Conservation (phyloP, 2,888 invertebrate genomes). For the Lasioglossum malachurum region DNA sequence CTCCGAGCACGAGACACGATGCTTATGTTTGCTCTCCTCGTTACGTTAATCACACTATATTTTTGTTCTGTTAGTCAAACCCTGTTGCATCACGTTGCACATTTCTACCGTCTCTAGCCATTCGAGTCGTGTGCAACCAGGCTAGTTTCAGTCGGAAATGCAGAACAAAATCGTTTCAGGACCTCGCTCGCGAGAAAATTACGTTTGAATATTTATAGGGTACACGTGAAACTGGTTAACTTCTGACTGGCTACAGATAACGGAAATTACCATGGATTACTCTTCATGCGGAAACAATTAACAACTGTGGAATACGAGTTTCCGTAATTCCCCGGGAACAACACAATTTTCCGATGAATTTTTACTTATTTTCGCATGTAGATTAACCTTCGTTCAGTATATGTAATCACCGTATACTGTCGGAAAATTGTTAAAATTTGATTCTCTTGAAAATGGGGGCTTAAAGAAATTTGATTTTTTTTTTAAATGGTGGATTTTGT, state of each 20-base stretch:
- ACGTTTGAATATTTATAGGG: neutral
- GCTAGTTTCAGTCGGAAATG: neutral
- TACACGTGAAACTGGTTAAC: neutral
- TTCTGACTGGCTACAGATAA: neutral
- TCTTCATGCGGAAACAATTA: neutral
- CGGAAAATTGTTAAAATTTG: neutral
- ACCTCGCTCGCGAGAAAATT: neutral
- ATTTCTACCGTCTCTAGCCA: neutral
- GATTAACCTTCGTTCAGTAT: neutral
- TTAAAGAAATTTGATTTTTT: neutral
- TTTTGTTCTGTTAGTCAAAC: neutral
- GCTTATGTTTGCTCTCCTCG: constrained; percentile 23
- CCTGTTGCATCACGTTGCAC: constrained; percentile 8
- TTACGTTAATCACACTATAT: constrained; percentile 15
- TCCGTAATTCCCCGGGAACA: neutral
- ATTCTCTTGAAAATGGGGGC: neutral
- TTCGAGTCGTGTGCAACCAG: neutral
- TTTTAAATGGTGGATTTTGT: neutral
- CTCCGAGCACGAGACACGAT: neutral
- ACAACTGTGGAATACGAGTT: neutral
- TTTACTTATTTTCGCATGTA: neutral
- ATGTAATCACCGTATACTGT: too few relatives aligned
- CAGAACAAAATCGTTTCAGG: neutral
- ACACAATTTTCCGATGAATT: neutral
- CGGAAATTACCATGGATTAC: neutral